Evolutionary conservation across 2,113 vertebrate genomes (phyloP).

Genomic region (Haemorhous mexicanus): DNA sequence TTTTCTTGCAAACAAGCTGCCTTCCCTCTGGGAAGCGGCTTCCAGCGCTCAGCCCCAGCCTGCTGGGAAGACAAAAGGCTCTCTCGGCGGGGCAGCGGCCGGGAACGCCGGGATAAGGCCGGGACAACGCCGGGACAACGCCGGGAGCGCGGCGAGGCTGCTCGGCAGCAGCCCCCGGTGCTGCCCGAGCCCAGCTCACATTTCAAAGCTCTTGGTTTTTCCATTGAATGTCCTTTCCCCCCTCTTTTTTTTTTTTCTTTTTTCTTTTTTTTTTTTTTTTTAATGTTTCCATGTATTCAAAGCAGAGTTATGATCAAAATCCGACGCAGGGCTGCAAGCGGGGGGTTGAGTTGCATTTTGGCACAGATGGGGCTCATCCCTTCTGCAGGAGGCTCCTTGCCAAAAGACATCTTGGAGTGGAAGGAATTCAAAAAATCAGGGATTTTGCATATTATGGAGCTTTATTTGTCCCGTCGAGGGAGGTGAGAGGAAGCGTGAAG

Average conservation of each 20-base stretch:
- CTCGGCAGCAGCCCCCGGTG: not conserved
- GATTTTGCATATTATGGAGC: conserved; percentile 9
- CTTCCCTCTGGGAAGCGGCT: conserved; percentile 1
- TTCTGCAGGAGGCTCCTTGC: conserved; percentile 44
- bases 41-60: not conserved
- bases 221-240: not conserved
- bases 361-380: conserved; percentile 47
- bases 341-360: conserved; percentile 47
- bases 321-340: conserved; percentile 15
- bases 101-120: not conserved
- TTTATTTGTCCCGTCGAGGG: conserved; percentile 29
- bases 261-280: not conserved
- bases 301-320: conserved; percentile 60
- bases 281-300: not conserved
- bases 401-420: conserved; percentile 47
- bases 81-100: not conserved
- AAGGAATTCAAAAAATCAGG: conserved; percentile 36
- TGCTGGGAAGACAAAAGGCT: conserved; percentile 37
- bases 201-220: conserved; percentile 55
- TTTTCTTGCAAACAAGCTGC: conserved; percentile 40
- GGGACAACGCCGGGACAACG: not conserved
- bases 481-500: conserved; percentile 6
- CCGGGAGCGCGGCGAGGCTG: not conserved
- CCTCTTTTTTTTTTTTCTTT: too few relatives aligned
- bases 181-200: not conserved